Conservation (phyloP, 2,888 invertebrate genomes). For the Drosophila demipolita region DNA sequence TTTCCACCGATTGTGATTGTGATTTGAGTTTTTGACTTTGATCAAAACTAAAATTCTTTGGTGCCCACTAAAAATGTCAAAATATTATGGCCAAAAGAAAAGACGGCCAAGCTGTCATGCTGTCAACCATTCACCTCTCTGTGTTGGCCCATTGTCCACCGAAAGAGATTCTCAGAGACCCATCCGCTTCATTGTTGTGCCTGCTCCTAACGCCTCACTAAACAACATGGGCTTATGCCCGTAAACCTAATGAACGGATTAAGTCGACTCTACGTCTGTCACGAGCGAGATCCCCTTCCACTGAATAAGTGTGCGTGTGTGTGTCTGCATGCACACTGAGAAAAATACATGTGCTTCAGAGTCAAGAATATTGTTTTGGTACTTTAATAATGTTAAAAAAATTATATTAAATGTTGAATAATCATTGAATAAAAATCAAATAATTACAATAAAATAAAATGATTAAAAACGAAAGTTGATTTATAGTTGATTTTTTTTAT, state of each 20-base stretch:
- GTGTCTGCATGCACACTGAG: conserved; percentile 8
- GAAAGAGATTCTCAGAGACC: conserved; percentile 7
- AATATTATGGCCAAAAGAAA: conserved; percentile 72
- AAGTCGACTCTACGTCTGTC: conserved; percentile 62
- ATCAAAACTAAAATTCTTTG: conserved; percentile 59
- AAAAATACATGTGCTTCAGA: background rate
- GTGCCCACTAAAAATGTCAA: conserved; percentile 78
- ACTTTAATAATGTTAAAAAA: background rate
- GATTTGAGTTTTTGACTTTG: conserved; percentile 22
- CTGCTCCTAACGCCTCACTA: conserved; percentile 73
- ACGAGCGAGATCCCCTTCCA: conserved; percentile 10
- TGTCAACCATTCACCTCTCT: conserved; percentile 69
- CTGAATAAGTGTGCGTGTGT: conserved; percentile 1
- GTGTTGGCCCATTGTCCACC: conserved; percentile 54
- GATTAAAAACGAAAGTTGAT: no score
- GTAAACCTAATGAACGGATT: conserved; percentile 82
- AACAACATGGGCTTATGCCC: conserved; percentile 76
- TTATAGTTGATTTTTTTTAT: no score
- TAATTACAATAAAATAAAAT: no score
- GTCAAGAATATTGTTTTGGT: background rate
- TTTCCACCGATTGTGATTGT: background rate
- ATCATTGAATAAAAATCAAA: background rate
- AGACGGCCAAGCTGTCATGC: conserved; percentile 72
- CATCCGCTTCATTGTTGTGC: conserved; percentile 57
- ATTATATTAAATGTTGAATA: background rate